A percentile compares a stretch with the other conserved stretches of the same genome.
These are phyloP conservation scores for Melanerpes aurifrons DNA, from an alignment of 2,113 vertebrate genomes.

Conservation along the genomic window DNA sequence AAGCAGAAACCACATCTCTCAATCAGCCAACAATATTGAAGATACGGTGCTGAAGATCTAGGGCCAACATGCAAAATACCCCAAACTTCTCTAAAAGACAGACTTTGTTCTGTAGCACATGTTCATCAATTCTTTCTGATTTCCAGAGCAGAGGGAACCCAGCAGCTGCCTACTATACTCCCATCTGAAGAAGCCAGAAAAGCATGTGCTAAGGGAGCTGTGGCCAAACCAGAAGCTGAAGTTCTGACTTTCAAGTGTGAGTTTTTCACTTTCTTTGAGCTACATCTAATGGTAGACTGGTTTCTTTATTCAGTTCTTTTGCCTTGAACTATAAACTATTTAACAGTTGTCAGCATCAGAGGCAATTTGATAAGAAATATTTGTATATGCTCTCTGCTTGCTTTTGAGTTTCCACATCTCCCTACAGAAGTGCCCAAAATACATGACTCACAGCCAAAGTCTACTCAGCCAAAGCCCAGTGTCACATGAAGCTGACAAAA, in stretches of 20 bases:
- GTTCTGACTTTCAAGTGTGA: background rate
- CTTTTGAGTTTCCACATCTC: background rate
- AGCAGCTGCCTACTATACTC: background rate
- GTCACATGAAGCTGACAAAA: background rate
- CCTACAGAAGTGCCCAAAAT: background rate
- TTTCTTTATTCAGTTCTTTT: background rate
- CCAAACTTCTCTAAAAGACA: background rate
- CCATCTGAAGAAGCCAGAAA: background rate
- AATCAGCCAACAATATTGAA: background rate
- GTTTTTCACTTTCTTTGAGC: background rate
- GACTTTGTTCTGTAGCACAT: background rate
- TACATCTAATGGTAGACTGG: background rate
- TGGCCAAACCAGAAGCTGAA: background rate
- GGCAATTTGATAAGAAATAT: background rate
- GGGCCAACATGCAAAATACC: background rate
- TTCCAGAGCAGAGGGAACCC: background rate
- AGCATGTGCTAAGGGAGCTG: background rate
- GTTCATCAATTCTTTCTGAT: background rate
- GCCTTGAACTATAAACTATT: background rate
- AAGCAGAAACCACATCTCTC: background rate
- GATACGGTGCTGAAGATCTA: background rate
- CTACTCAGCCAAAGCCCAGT: background rate
- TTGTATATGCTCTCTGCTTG: background rate
- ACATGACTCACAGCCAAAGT: background rate
- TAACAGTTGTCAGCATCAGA: background rate